Percentiles rank a stretch among this genome's conserved stretches.
Evolutionary conservation across 2,113 vertebrate species (phyloP).

Genomic region (Peromyscus californicus): DNA sequence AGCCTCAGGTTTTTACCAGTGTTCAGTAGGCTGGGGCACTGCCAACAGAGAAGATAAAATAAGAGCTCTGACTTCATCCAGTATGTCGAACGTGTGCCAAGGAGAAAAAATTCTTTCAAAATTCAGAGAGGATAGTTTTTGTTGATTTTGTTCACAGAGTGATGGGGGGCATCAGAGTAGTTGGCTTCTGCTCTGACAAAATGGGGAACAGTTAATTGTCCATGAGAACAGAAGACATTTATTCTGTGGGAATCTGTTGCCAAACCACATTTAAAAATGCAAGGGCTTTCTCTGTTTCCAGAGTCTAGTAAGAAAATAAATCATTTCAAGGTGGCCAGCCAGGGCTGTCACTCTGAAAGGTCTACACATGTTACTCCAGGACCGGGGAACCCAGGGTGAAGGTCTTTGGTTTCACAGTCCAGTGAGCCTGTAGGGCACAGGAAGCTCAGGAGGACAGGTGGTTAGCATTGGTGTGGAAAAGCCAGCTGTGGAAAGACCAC

Average conservation of each 20-base stretch:
- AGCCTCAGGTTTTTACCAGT: slow-evolving; percentile 69
- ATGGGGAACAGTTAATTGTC: slow-evolving; percentile 62
- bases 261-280: slow-evolving; percentile 7
- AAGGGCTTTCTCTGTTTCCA: slow-evolving; percentile 52
- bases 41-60: slow-evolving; percentile 74
- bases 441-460: background rate
- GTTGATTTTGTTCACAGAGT: slow-evolving; percentile 37
- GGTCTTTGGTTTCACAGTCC: slow-evolving; percentile 20
- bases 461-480: background rate
- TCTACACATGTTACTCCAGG: background rate
- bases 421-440: background rate
- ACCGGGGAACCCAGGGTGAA: background rate
- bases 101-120: slow-evolving; percentile 25
- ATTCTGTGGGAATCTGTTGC: slow-evolving; percentile 50
- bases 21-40: slow-evolving; percentile 66
- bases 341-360: background rate
- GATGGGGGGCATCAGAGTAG: background rate
- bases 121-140: slow-evolving; percentile 48
- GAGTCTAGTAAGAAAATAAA: slow-evolving; percentile 38
- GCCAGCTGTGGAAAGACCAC: background rate
- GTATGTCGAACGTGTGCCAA: slow-evolving; percentile 56
- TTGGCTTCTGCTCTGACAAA: slow-evolving; percentile 18
- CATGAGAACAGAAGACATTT: slow-evolving; percentile 38
- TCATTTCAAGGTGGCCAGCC: slow-evolving; percentile 16
- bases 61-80: slow-evolving; percentile 57